Evolutionary conservation across 2,888 invertebrate species (phyloP).

Genomic region (Agrotis exclamationis): DNA sequence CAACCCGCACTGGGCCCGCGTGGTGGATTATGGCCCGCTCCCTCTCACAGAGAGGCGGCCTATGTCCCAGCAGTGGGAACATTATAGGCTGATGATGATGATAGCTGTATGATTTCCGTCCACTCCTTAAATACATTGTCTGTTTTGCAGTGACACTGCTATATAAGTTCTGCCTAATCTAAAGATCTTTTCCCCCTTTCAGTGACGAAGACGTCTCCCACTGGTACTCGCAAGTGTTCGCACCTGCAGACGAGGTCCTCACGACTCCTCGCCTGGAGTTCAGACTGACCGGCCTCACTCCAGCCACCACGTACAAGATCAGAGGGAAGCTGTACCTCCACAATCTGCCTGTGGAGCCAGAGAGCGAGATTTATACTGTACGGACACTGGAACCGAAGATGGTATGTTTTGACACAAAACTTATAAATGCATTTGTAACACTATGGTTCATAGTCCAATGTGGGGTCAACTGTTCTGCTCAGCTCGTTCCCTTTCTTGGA

Average conservation of each 20-base stretch:
- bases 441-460: no score
- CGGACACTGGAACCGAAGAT: constrained; percentile 91
- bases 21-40: no score
- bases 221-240: constrained; percentile 97
- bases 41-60: no score
- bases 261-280: constrained; percentile 97
- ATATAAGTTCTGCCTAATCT: not conserved
- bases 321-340: constrained; percentile 95
- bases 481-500: no score
- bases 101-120: not conserved
- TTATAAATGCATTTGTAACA: no score
- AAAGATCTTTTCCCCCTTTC: constrained; percentile 47
- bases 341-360: constrained; percentile 94
- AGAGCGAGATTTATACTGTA: constrained; percentile 94
- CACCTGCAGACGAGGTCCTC: constrained; percentile 96
- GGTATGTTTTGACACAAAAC: constrained; percentile 70
- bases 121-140: not conserved
- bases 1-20: no score
- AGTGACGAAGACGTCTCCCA: constrained; percentile 93
- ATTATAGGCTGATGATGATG: no score
- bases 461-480: no score
- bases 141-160: no score
- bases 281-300: constrained; percentile 94
- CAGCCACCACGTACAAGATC: constrained; percentile 95
- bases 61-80: no score